Percentiles rank a stretch among this genome's conserved stretches.
These are phyloP conservation scores for Trichomycterus rosablanca DNA, from an alignment of 2,113 vertebrate genomes.

Conservation along the genomic window DNA sequence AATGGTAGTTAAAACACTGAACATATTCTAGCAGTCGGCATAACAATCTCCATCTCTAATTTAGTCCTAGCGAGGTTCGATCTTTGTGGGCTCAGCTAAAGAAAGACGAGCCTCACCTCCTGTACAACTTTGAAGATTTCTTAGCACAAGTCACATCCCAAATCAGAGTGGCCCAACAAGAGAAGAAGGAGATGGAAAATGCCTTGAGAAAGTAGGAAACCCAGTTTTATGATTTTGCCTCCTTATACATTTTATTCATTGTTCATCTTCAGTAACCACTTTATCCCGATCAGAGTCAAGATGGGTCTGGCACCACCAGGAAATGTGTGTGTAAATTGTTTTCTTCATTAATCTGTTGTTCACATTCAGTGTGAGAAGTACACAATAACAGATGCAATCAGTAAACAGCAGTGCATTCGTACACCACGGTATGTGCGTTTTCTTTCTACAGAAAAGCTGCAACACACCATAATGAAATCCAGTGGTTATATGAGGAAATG, in stretches of 20 bases:
- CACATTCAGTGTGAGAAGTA: neutral
- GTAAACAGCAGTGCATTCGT: too few relatives aligned
- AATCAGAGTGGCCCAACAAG: slow-evolving; percentile 82
- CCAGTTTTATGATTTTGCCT: neutral
- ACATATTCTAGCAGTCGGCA: too few relatives aligned
- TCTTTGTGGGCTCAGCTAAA: slow-evolving; percentile 80
- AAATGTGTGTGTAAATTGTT: too few relatives aligned
- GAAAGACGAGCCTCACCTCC: slow-evolving; percentile 78
- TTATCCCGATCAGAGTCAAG: too few relatives aligned
- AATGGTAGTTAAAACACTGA: too few relatives aligned
- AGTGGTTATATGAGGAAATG: slow-evolving; percentile 91
- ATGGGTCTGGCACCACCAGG: too few relatives aligned
- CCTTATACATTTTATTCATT: neutral
- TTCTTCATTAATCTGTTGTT: neutral
- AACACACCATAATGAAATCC: slow-evolving; percentile 83
- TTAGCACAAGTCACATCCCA: slow-evolving; percentile 77
- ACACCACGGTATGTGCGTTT: too few relatives aligned
- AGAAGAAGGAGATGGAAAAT: slow-evolving; percentile 81
- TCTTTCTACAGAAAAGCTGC: slow-evolving; percentile 75
- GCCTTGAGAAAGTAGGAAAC: slow-evolving; percentile 73
- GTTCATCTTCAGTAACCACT: too few relatives aligned
- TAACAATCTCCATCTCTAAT: neutral
- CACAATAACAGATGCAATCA: too few relatives aligned
- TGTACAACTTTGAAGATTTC: slow-evolving; percentile 86
- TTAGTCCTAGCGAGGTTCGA: slow-evolving; percentile 76